phyloP scores from a whole-genome alignment of 1,140 invertebrate genomes.

The Pissodes strobi region DNA sequence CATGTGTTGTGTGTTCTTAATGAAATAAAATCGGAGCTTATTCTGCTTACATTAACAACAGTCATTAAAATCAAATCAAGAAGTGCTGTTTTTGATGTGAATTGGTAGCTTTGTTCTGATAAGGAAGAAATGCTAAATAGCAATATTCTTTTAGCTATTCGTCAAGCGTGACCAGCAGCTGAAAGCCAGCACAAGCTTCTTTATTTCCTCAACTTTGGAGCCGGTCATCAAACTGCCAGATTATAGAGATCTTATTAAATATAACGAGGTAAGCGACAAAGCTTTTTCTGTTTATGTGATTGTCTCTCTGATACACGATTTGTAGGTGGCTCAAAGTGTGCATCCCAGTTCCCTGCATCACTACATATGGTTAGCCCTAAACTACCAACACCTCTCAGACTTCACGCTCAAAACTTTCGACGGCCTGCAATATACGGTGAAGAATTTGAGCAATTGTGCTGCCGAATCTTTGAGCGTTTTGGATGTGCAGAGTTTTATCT shows the following conservation, averaged over 20 bases:
- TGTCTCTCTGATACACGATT: no score
- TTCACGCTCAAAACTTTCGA: constrained; percentile 66
- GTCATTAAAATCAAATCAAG: no score
- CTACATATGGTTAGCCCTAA: constrained; percentile 79
- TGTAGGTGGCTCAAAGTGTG: constrained; percentile 63
- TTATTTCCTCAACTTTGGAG: constrained; percentile 59
- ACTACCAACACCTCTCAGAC: constrained; percentile 60
- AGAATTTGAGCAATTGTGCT: constrained; percentile 67
- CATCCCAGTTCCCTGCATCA: constrained; percentile 77
- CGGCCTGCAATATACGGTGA: constrained; percentile 65
- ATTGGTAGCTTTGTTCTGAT: no score
- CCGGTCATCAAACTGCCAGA: constrained; percentile 64
- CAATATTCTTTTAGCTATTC: constrained; percentile 58
- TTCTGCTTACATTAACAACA: no score
- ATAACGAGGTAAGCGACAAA: constrained; percentile 64
- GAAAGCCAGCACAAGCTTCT: constrained; percentile 67
- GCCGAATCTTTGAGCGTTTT: constrained; percentile 78
- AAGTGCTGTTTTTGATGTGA: no score
- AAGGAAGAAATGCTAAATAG: no score
- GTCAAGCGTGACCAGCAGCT: constrained; percentile 62
- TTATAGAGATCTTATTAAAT: constrained; percentile 62
- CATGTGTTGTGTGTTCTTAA: no score
- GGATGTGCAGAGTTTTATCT: constrained; percentile 83
- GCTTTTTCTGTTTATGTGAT: no score
- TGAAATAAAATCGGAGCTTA: no score